Conservation (phyloP, 2,113 vertebrate species). For the Oreochromis aureus region DNA sequence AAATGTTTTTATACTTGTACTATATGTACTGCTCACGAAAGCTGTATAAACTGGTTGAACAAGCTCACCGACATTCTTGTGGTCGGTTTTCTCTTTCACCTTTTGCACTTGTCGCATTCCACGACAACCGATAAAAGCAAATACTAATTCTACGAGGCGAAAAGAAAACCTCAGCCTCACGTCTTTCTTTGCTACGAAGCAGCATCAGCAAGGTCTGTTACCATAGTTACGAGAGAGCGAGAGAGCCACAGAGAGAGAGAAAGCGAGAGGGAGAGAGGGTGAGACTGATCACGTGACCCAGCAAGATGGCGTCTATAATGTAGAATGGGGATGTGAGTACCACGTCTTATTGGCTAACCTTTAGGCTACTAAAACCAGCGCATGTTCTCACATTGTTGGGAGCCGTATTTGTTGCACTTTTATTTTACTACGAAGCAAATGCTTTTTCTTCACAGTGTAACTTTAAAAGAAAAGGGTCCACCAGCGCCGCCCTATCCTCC, state of each 20-base stretch:
- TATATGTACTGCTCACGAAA: not conserved
- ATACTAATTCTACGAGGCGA: not conserved
- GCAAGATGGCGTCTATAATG: slow-evolving; percentile 63
- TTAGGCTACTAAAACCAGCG: not conserved
- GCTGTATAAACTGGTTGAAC: not conserved
- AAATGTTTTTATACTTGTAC: not conserved
- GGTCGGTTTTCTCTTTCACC: not conserved
- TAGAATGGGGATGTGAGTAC: slow-evolving; percentile 50
- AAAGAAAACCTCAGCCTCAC: not conserved
- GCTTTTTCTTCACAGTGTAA: not conserved
- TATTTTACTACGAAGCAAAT: no score
- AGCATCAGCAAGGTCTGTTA: slow-evolving; percentile 1
- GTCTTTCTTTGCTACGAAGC: not conserved
- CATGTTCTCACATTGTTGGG: rapidly evolving
- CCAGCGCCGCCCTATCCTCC: not conserved
- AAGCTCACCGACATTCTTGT: not conserved
- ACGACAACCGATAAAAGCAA: not conserved
- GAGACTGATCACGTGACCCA: slow-evolving; percentile 56
- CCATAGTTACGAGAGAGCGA: slow-evolving; percentile 50
- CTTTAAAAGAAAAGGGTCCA: not conserved
- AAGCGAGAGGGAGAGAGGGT: slow-evolving; percentile 15
- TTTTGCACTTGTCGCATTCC: not conserved
- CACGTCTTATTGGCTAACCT: slow-evolving; percentile 15
- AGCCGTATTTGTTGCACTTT: no score
- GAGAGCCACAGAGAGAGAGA: slow-evolving; percentile 1